Evolutionary conservation across 2,888 invertebrate genomes (phyloP).

Genomic region (Andrena trimmerana): DNA sequence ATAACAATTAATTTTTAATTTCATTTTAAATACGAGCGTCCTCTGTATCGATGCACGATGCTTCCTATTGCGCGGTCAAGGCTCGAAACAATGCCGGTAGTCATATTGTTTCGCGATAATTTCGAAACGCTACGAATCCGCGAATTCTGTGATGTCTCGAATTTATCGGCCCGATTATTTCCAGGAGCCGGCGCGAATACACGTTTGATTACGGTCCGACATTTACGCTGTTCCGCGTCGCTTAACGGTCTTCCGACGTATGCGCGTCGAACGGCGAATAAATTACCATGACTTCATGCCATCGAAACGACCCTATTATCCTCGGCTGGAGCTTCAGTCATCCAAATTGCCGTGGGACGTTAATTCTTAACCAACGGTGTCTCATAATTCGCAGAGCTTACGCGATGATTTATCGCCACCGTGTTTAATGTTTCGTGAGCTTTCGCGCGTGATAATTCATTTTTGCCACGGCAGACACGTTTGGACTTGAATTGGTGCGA

Average conservation of each 20-base stretch:
- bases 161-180: constrained; percentile 53
- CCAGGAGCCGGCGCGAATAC: constrained; percentile 1
- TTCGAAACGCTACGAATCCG: constrained; percentile 12
- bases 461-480: not conserved
- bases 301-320: constrained; percentile 11
- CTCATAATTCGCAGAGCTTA: not conserved
- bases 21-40: not conserved
- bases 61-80: not conserved
- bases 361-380: constrained; percentile 29
- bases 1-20: not conserved
- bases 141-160: constrained; percentile 12
- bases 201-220: constrained; percentile 27
- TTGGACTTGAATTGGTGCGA: too few species aligned
- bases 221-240: constrained; percentile 16
- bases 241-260: constrained; percentile 38
- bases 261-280: constrained; percentile 32
- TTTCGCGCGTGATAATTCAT: not conserved
- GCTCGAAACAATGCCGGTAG: not conserved
- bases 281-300: constrained; percentile 33
- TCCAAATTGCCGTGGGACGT: constrained; percentile 21
- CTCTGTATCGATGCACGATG: constrained; percentile 35
- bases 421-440: not conserved
- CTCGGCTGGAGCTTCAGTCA: not conserved
- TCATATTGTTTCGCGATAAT: not conserved
- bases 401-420: not conserved